These are phyloP conservation scores for Hafferia zeledoni DNA, from an alignment of 2,797 vertebrate species.

Conservation along the genomic window DNA sequence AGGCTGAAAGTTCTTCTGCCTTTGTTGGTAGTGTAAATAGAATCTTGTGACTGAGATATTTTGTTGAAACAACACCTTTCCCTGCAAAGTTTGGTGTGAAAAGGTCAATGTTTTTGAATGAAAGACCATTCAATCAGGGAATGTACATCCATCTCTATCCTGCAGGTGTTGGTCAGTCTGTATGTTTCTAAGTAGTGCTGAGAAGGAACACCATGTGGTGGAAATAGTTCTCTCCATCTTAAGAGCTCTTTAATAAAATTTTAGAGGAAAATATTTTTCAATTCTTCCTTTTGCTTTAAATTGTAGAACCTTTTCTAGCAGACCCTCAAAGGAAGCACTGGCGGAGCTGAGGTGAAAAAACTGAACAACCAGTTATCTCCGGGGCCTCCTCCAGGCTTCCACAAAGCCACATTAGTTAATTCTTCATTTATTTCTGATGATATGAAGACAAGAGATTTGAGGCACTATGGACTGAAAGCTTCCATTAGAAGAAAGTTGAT, in stretches of 20 bases:
- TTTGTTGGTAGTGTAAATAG: not conserved
- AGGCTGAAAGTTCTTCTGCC: not conserved
- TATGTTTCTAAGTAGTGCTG: not conserved
- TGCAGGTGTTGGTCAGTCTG: not conserved
- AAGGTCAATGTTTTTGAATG: not conserved
- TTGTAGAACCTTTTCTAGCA: not conserved
- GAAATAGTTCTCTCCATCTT: not conserved
- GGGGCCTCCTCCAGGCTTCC: not conserved
- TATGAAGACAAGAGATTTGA: not conserved
- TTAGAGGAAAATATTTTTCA: not conserved
- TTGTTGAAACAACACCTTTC: not conserved
- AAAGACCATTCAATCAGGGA: not conserved
- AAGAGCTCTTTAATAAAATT: not conserved
- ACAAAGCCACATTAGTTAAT: not conserved
- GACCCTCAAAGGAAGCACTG: not conserved
- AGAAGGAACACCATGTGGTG: not conserved
- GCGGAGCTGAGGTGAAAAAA: not conserved
- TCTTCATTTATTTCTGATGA: not conserved
- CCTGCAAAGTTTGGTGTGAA: not conserved
- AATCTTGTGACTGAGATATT: fast-evolving
- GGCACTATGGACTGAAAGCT: not conserved
- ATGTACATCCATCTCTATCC: not conserved
- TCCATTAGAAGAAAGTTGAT: not conserved
- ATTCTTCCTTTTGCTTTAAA: not conserved
- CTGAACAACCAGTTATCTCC: not conserved